These are phyloP conservation scores for Taeniopygia guttata DNA, from an alignment of 2,797 vertebrate genomes.

Conservation along the genomic window DNA sequence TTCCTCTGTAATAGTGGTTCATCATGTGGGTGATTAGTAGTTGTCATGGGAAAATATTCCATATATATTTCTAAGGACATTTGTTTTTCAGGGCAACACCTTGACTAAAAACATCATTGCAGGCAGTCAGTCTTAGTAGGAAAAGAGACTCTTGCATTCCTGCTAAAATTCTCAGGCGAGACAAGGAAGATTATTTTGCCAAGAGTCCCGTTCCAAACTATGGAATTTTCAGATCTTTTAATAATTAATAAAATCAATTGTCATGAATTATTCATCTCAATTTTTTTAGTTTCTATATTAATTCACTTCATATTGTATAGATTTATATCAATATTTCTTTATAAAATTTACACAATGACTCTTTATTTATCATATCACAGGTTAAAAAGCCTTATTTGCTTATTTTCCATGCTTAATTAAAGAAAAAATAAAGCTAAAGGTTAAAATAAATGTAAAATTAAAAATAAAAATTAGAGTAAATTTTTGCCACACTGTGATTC, in stretches of 20 bases:
- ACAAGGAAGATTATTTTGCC: not conserved
- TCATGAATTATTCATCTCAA: conserved; percentile 21
- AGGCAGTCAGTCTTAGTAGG: not conserved
- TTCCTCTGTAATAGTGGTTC: not conserved
- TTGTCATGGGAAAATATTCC: not conserved
- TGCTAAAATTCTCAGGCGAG: not conserved
- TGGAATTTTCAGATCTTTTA: not conserved
- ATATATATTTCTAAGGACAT: not conserved
- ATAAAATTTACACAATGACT: not conserved
- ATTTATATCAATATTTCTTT: not conserved
- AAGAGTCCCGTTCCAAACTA: not conserved
- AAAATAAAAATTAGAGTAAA: not conserved
- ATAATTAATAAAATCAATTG: not conserved
- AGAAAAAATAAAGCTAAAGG: not conserved
- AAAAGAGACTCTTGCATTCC: not conserved
- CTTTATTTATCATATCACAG: not conserved
- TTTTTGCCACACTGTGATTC: not conserved
- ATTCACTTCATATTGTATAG: conserved; percentile 3
- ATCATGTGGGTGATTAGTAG: not conserved
- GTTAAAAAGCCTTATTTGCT: not conserved
- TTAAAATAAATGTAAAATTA: not conserved
- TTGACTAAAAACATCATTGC: not conserved
- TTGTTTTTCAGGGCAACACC: not conserved
- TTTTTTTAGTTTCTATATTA: conserved; percentile 33
- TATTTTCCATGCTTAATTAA: not conserved